phyloP scores from a whole-genome alignment of 2,888 invertebrate species.

The Danaus chrysippus region DNA sequence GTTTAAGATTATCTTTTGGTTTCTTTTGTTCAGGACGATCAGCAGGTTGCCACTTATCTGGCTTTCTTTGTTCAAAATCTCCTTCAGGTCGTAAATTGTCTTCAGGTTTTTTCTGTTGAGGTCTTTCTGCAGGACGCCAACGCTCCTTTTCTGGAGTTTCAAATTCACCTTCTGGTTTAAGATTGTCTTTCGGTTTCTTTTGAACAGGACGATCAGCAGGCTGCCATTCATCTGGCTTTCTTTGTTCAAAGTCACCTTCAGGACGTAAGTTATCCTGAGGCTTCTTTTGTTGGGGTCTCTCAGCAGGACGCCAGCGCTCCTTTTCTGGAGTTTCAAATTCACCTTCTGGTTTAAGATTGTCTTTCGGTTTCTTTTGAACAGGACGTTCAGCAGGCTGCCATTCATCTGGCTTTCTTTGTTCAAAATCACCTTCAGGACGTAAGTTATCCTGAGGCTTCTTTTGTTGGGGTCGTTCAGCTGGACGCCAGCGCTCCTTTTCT shows the following conservation, averaged over 20 bases:
- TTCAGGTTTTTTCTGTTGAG: constrained; percentile 46
- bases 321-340: constrained; percentile 66
- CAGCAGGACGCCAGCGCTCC: constrained; percentile 71
- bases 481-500: constrained; percentile 49
- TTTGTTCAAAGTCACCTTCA: constrained; percentile 70
- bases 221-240: constrained; percentile 44
- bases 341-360: constrained; percentile 79
- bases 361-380: constrained; percentile 75
- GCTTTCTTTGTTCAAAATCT: constrained; percentile 63
- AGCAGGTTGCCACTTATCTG: constrained; percentile 49
- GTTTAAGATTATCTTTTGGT: constrained; percentile 62
- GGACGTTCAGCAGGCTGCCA: constrained; percentile 76
- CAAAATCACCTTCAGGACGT: constrained; percentile 71
- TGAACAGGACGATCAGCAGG: constrained; percentile 50
- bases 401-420: constrained; percentile 50
- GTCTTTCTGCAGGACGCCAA: constrained; percentile 64
- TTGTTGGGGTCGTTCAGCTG: constrained; percentile 50
- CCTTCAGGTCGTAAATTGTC: constrained; percentile 72
- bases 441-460: constrained; percentile 71
- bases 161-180: constrained; percentile 74
- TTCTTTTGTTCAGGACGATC: constrained; percentile 43
- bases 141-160: constrained; percentile 51
- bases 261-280: constrained; percentile 75
- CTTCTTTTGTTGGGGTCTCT: constrained; percentile 64
- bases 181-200: constrained; percentile 51